Conservation (phyloP, 2,113 vertebrate genomes). For the Elgaria multicarinata region DNA sequence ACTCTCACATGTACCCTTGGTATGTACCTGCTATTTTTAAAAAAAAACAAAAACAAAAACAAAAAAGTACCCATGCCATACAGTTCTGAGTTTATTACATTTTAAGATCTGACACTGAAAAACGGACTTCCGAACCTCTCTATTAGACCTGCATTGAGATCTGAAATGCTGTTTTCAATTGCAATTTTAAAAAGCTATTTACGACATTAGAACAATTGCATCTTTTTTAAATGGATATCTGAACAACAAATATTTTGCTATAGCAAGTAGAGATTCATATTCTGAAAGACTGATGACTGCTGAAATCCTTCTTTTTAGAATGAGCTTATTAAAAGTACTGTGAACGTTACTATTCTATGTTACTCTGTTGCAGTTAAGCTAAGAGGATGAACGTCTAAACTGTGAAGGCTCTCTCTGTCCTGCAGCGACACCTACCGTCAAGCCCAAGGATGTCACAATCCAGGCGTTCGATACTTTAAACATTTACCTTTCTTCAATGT, state of each 20-base stretch:
- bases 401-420: slow-evolving; percentile 71
- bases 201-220: neutral
- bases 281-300: neutral
- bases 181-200: neutral
- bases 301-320: neutral
- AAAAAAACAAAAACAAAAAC: too few species aligned
- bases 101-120: neutral
- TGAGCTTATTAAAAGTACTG: neutral
- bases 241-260: neutral
- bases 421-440: slow-evolving; percentile 88
- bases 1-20: neutral
- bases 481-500: neutral
- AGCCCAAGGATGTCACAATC: rapidly evolving
- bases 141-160: neutral
- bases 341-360: neutral
- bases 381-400: too few species aligned
- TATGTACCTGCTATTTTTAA: neutral
- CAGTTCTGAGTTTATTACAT: neutral
- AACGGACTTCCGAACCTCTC: rapidly evolving
- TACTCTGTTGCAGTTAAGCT: neutral
- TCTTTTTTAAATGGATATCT: neutral
- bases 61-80: too few species aligned
- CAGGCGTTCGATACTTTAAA: neutral
- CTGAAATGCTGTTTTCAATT: neutral
- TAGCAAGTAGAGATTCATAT: neutral